Evolutionary conservation across 2,888 invertebrate genomes (phyloP), one percentile per base, ranked within the genome.

Genomic region (Pantelozetes paolii): DNA sequence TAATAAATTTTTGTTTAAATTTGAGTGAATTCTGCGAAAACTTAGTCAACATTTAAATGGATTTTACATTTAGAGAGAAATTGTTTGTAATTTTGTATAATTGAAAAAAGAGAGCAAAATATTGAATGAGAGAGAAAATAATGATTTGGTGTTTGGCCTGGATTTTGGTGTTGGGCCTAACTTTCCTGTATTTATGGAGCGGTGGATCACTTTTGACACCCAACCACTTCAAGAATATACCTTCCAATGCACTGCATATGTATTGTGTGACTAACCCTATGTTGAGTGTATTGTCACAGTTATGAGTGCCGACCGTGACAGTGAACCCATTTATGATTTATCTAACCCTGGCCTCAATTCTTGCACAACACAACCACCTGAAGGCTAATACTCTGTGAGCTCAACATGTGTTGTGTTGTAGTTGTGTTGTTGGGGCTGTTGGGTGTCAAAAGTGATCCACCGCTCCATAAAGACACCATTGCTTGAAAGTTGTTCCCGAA

Each of bases 371-470:
- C 30, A 64, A n/a, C 57, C 15, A 3, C 32, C n/a, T 36, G 32
- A 64, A n/a, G 36, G 64, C 36, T 13, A 32, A 36, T 9, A 28
- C 26, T 15, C 6, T 15, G 3, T 11, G 3, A 48, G 15, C 15
- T 9, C 15, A 15, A 48, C 48, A 48, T n/a, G n/a, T 15, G 28
- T n/a, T 36, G 48, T 18, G 15, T 28, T 30, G 20, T n/a, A 54
- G 54, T 15, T 13, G 11, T 26, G 30, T 57, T 57, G 28, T 28
- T 57, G 26, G 28, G 18, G 57, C 26, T 5, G 36, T 36, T 64
- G 64, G 64, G 64, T 64, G 64, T 64, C 64, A 64, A 64, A 62
- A 64, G 64, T 64, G 64, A 64, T 64, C 64, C 32, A 36, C 64
- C 64, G 64, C 64, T 64, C 32, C 64, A 64, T 64, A 64, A 64